Base-by-base conservation (phyloP, 2,113 vertebrate species). In the Petrocephalus zakoni region DNA sequence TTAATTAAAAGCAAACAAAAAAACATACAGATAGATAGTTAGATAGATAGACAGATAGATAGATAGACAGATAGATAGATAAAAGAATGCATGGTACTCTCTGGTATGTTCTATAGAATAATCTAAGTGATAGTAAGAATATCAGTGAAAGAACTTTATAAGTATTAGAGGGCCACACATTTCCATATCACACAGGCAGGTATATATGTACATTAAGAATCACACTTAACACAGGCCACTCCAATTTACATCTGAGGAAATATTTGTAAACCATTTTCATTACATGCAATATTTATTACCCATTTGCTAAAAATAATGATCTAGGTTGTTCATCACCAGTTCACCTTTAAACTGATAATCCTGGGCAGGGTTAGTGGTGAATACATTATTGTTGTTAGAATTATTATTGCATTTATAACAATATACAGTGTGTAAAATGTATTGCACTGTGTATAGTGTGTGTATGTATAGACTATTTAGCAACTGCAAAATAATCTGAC, bases 401-500 rank as follows among this genome's bases (percentile, higher is more conserved):
- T 64, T 29, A 13, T 68, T 29, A 29, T 68, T 68, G 61, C 4
- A 29, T 10, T 68, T 29, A 68, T 68, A 8, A 49, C 47, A 49
- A 7, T 49, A 78, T 7, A 19, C 42, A 78, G 17, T 42, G 2
- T 17, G 19, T 78, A 42, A 34, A 10, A 29, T 34, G 11, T 72
- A 15, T 34, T 34, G 4, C 29, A 72, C 0, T 1, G 15, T 17
- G 72, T 7, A 58, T 2, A 7, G 81, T 87, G 17, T 89, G 51
- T 88, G 61, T 87, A 90, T 83, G 53, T 37, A 29, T 55, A 86
- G 52, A 89, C 89, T 88, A 88, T 89, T 83, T 88, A 75, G 88
- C 86, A 88, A 90, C 86, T 87, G 87, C 55, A 88, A n/a, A 72
- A 37, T 64, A 19, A 56, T 86, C 87, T 88, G 89, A 88, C 89